Evolutionary conservation across 2,888 invertebrate species (phyloP), one percentile per base, ranked within the genome.

Genomic region (Pardosa pseudoannulata): DNA sequence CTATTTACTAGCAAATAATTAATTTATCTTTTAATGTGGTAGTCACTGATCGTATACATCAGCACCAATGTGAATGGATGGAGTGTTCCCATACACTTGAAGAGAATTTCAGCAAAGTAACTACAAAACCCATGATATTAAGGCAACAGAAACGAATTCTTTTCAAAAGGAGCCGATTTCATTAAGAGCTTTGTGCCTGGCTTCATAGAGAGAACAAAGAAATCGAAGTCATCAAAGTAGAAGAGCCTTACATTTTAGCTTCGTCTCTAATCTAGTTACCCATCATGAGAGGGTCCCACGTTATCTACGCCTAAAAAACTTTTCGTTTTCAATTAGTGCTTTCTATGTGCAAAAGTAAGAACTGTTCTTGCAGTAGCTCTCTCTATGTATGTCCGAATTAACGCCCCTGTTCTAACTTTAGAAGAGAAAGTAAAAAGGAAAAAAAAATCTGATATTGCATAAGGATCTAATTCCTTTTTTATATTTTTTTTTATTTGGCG

Each of bases 271-370:
- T 82, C 82, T 62, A 82, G 75, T 82, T 82, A 82, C 75, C 31
- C 70, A 56, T 16, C 71, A 39, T 31, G 64, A 71, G 39, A n/a
- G 71, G 72, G 75, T 71, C 82, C 23, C 9, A 56, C 19, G 9
- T 6, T 56, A 56, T 11, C 1, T 23, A 7, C 56, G 7, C 65
- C 72, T 73, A 85, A 85, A 76, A 85, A 79, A 65, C 64, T 36
- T 81, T 76, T 71, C 72, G 56, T 68, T 78, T 85, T 85, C 83
- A 85, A 85, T 85, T 85, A 85, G 72, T 85, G 67, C 68, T 68
- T 78, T 85, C 39, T 65, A 31, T 28, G 64, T 50, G 70, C 62
- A 56, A 74, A 74, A 56, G 46, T 46, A 46, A 56, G 23, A 1
- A 56, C 19, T 6, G 5, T 23, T 46, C 9, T 46, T 16, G 16